A percentile compares a stretch with the other conserved stretches of the same genome.
Evolutionary conservation across 1,140 invertebrate genomes (phyloP).

Genomic region (Sycophila sp.): DNA sequence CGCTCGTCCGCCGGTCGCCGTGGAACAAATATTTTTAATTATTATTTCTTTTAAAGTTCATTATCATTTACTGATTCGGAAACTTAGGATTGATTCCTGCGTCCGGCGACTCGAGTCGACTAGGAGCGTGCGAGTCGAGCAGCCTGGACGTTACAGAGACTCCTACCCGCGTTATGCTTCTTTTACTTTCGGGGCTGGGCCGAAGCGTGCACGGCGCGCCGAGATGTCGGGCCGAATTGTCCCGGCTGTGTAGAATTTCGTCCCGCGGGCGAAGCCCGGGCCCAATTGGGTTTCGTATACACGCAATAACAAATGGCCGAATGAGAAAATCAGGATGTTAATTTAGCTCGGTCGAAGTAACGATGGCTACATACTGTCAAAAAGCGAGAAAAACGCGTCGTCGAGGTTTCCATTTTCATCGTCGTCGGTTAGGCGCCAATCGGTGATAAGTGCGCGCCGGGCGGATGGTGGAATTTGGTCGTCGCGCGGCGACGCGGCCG

Average conservation of each 20-base stretch:
- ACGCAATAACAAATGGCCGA: too few species aligned
- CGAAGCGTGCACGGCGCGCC: background rate
- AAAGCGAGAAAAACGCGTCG: too few species aligned
- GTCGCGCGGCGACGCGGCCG: background rate
- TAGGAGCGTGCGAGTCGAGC: constrained; percentile 40
- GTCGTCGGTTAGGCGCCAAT: too few species aligned
- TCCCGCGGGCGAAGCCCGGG: background rate
- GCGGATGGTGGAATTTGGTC: background rate
- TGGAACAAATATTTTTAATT: constrained; percentile 33
- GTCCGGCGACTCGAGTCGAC: constrained; percentile 46
- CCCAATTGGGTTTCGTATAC: constrained; percentile 12
- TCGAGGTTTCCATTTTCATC: too few species aligned
- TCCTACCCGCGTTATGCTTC: constrained; percentile 69
- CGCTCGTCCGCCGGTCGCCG: background rate
- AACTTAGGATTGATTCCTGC: constrained; percentile 48
- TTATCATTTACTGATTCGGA: constrained; percentile 41
- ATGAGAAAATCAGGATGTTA: constrained; percentile 64
- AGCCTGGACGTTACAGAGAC: constrained; percentile 57
- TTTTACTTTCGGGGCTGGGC: constrained; percentile 48
- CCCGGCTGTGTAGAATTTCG: background rate
- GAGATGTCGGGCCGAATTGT: background rate
- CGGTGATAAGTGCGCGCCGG: background rate
- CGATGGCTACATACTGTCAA: background rate
- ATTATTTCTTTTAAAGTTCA: constrained; percentile 39
- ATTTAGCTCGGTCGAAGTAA: constrained; percentile 54